Evolutionary conservation across 2,888 invertebrate genomes (phyloP).

Genomic region (Campopleginae sp.): DNA sequence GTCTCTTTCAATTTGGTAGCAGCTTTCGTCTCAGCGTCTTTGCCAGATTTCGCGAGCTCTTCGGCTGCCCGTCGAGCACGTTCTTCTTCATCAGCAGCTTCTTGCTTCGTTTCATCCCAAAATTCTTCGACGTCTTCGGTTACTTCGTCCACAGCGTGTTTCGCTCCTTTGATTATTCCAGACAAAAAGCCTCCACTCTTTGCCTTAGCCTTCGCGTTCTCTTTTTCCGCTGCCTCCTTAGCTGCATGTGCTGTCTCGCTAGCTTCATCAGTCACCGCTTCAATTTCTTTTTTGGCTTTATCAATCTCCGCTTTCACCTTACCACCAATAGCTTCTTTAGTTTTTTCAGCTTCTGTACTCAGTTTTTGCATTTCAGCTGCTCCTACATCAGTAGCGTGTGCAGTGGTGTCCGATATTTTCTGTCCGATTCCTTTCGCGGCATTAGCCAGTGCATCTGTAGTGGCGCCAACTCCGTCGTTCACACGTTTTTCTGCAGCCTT

Average conservation of each 20-base stretch:
- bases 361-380: slow-evolving; percentile 61
- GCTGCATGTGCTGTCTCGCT: slow-evolving; percentile 65
- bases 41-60: slow-evolving; percentile 69
- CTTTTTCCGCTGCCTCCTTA: slow-evolving; percentile 61
- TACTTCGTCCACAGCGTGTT: slow-evolving; percentile 68
- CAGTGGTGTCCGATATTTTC: slow-evolving; percentile 38
- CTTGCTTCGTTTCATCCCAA: slow-evolving; percentile 69
- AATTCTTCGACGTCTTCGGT: slow-evolving; percentile 73
- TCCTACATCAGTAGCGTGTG: slow-evolving; percentile 28
- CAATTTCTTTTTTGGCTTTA: slow-evolving; percentile 62
- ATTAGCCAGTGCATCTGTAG: slow-evolving; percentile 32
- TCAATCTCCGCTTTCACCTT: slow-evolving; percentile 59
- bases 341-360: slow-evolving; percentile 51
- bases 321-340: slow-evolving; percentile 56
- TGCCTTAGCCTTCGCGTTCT: slow-evolving; percentile 67
- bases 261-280: slow-evolving; percentile 65
- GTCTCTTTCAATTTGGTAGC: slow-evolving; percentile 72
- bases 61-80: slow-evolving; percentile 66
- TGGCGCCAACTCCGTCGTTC: slow-evolving; percentile 34
- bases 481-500: slow-evolving; percentile 51
- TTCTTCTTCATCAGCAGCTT: slow-evolving; percentile 69
- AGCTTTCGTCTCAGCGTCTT: slow-evolving; percentile 55
- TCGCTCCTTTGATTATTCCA: slow-evolving; percentile 71
- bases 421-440: slow-evolving; percentile 53
- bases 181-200: slow-evolving; percentile 69